Conservation (phyloP, 2,888 invertebrate species). For the Sarcophaga rosellei region DNA sequence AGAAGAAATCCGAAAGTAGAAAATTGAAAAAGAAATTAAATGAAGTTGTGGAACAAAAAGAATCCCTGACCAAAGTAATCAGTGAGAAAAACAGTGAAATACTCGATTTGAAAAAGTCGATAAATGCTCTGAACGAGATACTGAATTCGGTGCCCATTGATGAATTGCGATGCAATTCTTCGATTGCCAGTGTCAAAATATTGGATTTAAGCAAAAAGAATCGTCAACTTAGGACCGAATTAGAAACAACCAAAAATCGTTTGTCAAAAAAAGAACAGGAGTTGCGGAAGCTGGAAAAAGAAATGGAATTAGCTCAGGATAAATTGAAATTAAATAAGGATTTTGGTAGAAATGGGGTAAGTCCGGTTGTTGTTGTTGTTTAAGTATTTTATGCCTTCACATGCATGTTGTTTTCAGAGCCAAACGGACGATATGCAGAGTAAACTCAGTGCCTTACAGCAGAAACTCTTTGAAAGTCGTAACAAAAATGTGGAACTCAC, state of each 20-base stretch:
- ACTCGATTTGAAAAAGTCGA: constrained; percentile 75
- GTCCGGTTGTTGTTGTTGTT: not conserved
- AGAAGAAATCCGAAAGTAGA: constrained; percentile 68
- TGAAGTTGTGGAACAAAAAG: constrained; percentile 74
- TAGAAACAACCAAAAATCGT: constrained; percentile 75
- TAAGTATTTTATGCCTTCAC: not conserved
- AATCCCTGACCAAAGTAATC: constrained; percentile 74
- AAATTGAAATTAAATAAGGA: constrained; percentile 69
- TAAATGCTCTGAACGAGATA: constrained; percentile 76
- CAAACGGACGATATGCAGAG: constrained; percentile 83
- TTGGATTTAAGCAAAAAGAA: constrained; percentile 79
- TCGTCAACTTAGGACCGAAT: constrained; percentile 76
- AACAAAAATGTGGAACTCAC: constrained; percentile 87
- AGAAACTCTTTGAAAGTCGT: constrained; percentile 86
- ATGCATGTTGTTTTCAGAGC: constrained; percentile 52
- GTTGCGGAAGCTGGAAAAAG: constrained; percentile 72
- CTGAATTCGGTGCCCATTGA: constrained; percentile 78
- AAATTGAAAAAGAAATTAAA: constrained; percentile 75
- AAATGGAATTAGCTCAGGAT: constrained; percentile 70
- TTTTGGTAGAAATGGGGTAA: constrained; percentile 53
- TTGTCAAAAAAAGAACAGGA: constrained; percentile 73
- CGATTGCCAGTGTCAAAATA: constrained; percentile 76
- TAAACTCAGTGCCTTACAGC: constrained; percentile 81
- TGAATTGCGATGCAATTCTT: constrained; percentile 77
- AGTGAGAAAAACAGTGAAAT: constrained; percentile 77